Conservation (phyloP, 2,797 vertebrate species). For the Lacerta bilineata region DNA sequence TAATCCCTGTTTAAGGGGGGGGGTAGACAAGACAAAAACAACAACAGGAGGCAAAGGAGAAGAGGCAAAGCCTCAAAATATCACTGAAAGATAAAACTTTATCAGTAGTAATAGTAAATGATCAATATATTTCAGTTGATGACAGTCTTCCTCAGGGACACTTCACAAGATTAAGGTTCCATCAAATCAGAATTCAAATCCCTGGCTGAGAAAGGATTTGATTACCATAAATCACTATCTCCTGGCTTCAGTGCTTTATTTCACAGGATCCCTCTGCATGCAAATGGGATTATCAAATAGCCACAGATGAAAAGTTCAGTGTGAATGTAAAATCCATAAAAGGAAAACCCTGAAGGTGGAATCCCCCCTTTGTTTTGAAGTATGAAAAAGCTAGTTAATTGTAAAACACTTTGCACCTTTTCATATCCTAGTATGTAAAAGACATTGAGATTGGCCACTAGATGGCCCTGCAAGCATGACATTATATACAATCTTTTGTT, state of each 20-base stretch:
- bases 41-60: too few relatives aligned
- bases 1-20: too few relatives aligned
- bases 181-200: too few relatives aligned
- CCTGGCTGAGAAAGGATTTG: too few relatives aligned
- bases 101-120: too few relatives aligned
- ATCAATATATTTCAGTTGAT: too few relatives aligned
- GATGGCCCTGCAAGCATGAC: conserved; percentile 38
- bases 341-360: neutral
- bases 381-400: neutral
- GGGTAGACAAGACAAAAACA: too few relatives aligned
- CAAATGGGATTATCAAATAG: neutral
- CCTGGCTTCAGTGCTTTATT: neutral
- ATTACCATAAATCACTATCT: neutral
- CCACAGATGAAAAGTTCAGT: neutral
- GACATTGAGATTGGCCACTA: conserved; percentile 27
- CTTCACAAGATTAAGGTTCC: too few relatives aligned
- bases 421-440: neutral
- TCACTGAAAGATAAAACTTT: too few relatives aligned
- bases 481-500: neutral
- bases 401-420: neutral
- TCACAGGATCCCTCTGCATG: neutral
- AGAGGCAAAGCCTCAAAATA: too few relatives aligned
- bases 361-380: neutral
- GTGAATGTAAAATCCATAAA: neutral
- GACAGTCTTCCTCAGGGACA: too few relatives aligned